These are phyloP conservation scores for Gortyna flavago DNA, from an alignment of 2,888 invertebrate genomes.

Conservation along the genomic window DNA sequence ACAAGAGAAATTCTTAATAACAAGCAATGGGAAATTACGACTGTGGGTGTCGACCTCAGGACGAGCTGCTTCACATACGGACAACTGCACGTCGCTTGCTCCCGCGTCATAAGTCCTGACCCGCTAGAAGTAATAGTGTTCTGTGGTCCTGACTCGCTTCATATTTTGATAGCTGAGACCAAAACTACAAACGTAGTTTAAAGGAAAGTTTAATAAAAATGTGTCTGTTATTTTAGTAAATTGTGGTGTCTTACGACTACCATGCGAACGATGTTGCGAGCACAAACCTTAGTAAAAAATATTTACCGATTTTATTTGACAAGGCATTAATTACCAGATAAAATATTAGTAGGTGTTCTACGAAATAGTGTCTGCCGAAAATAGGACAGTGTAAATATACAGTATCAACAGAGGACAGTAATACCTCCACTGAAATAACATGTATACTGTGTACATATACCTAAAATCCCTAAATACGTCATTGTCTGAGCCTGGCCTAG, in stretches of 20 bases:
- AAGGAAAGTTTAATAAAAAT: neutral
- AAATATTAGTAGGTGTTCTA: conserved; percentile 2
- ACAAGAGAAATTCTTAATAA: neutral
- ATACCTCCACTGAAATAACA: conserved; percentile 16
- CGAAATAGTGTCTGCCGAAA: conserved; percentile 13
- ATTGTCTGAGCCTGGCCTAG: neutral
- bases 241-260: neutral
- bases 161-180: too few relatives aligned
- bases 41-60: neutral
- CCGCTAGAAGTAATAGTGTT: too few relatives aligned
- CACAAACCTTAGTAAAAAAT: neutral
- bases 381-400: neutral
- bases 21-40: neutral
- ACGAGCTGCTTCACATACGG: too few relatives aligned
- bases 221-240: neutral
- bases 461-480: neutral
- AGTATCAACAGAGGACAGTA: conserved; percentile 1
- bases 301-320: conserved; percentile 1
- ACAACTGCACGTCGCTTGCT: too few relatives aligned
- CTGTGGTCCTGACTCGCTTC: too few relatives aligned
- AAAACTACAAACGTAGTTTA: too few relatives aligned
- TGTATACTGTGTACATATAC: conserved; percentile 6
- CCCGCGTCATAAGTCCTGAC: too few relatives aligned
- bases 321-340: neutral
- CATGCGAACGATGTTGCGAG: neutral